phyloP scores from a whole-genome alignment of 2,113 vertebrate genomes.

The Ammodytes dubius region DNA sequence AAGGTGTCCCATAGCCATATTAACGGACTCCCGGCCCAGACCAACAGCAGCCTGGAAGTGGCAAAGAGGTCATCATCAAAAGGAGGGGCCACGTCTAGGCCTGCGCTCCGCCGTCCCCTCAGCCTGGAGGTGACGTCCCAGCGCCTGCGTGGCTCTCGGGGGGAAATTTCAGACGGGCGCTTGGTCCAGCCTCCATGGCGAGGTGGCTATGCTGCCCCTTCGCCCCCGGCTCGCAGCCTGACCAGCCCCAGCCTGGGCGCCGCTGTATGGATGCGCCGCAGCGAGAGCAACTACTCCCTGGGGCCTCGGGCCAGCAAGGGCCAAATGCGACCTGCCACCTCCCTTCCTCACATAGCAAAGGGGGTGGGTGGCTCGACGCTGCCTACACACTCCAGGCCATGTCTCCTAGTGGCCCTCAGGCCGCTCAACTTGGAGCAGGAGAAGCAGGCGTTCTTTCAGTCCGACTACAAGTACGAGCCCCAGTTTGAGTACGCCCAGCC shows the following conservation, averaged over 20 bases:
- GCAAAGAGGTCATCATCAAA: conserved; percentile 21
- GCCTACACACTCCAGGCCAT: conserved; percentile 76
- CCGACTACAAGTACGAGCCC: conserved; percentile 91
- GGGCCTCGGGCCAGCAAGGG: conserved; percentile 57
- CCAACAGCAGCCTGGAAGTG: conserved; percentile 57
- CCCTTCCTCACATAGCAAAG: conserved; percentile 91
- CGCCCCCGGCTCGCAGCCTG: conserved; percentile 78
- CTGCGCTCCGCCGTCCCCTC: conserved; percentile 62
- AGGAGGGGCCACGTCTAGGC: conserved; percentile 26
- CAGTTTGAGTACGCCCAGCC: conserved; percentile 94
- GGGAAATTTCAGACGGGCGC: conserved; percentile 46
- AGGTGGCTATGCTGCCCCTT: conserved; percentile 70
- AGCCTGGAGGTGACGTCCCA: conserved; percentile 74
- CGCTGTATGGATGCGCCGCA: conserved; percentile 85
- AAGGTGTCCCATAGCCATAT: conserved; percentile 29
- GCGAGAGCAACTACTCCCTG: conserved; percentile 83
- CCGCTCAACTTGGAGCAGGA: conserved; percentile 92
- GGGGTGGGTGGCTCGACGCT: conserved; percentile 37
- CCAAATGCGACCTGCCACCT: conserved; percentile 87
- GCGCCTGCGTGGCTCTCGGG: conserved; percentile 62
- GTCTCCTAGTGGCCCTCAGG: conserved; percentile 92
- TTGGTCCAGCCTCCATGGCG: conserved; percentile 82
- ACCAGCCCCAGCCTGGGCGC: conserved; percentile 79
- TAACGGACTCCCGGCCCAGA: conserved; percentile 74
- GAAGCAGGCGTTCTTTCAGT: conserved; percentile 90